These are phyloP conservation scores for Isurus oxyrinchus DNA, from an alignment of 2,113 vertebrate species.

Conservation along the genomic window DNA sequence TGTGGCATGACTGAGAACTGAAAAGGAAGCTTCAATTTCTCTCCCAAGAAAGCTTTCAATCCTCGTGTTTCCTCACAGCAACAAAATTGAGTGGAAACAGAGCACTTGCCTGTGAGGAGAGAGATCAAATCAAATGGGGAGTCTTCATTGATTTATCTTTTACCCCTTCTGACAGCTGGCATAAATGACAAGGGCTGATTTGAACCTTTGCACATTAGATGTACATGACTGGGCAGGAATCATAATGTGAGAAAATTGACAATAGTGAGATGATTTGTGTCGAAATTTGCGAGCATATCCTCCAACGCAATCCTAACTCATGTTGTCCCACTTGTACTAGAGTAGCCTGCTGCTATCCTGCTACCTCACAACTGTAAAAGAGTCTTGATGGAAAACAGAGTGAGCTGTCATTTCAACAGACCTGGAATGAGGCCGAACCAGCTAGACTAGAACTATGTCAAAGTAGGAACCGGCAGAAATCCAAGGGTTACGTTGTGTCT, in stretches of 20 bases:
- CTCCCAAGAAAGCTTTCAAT: not conserved
- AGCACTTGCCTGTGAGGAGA: not conserved
- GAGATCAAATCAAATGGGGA: not conserved
- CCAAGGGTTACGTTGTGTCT: not conserved
- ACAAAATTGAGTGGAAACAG: not conserved
- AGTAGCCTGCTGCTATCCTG: not conserved
- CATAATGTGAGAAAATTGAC: not conserved
- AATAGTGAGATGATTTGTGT: not conserved
- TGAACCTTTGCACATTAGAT: not conserved
- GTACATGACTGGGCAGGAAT: not conserved
- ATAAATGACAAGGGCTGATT: not conserved
- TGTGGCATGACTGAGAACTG: not conserved
- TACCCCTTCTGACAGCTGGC: not conserved
- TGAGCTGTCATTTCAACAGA: not conserved
- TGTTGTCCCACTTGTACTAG: not conserved
- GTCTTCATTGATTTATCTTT: not conserved
- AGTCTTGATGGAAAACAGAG: not conserved
- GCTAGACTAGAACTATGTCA: not conserved
- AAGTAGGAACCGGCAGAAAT: not conserved
- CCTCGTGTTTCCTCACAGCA: not conserved
- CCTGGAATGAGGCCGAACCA: not conserved
- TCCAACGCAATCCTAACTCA: not conserved
- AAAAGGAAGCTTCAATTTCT: not conserved
- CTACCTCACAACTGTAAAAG: not conserved
- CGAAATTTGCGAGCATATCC: not conserved